Base-by-base conservation (phyloP, 2,888 invertebrate species). In the Acrobasis consociella region DNA sequence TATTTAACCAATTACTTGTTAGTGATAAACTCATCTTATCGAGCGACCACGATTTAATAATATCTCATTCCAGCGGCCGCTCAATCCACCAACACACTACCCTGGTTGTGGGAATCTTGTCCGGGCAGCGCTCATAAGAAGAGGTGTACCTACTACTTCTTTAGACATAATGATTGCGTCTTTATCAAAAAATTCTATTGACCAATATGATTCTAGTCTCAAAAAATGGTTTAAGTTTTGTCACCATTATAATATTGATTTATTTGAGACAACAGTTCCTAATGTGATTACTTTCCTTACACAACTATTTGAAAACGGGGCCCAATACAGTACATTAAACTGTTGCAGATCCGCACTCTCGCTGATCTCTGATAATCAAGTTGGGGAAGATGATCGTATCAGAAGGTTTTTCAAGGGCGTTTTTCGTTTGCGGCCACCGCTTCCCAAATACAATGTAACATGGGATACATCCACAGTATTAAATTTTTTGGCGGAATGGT, bases 81-180 rank as follows among this genome's bases (percentile, higher is more conserved):
- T 31, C 31, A 31, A 31, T 31, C 31, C 31, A 31, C 31, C 31
- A 17, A 11, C 52, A 55, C 37, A 31, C 31, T 55, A 55, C 55
- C 55, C 55, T 55, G 55, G 55, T 10, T 9, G 55, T 16, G 5
- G 55, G n/a, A 9, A 13, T 38, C 10, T 38, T 55, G n/a, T 55
- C 13, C 55, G 55, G 38, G 13, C n/a, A 10, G n/a, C 55, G 11
- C n/a, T 38, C 10, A 5, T 9, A 42, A 38, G 37, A 16, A 38
- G 37, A 16, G 39, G n/a, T 39, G 39, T 56, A 15, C 56, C 39
- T 9, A 56, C 16, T 39, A 56, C 17, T 39, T 39, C 16, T 42
- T 56, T 15, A 39, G 10, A 9, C 56, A 56, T n/a, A 39, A 56
- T 16, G 56, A 39, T 56, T 10, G 31, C 31, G 31, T 31, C 31